phyloP scores from a whole-genome alignment of 2,113 vertebrate species.

The Stigmatopora nigra region DNA sequence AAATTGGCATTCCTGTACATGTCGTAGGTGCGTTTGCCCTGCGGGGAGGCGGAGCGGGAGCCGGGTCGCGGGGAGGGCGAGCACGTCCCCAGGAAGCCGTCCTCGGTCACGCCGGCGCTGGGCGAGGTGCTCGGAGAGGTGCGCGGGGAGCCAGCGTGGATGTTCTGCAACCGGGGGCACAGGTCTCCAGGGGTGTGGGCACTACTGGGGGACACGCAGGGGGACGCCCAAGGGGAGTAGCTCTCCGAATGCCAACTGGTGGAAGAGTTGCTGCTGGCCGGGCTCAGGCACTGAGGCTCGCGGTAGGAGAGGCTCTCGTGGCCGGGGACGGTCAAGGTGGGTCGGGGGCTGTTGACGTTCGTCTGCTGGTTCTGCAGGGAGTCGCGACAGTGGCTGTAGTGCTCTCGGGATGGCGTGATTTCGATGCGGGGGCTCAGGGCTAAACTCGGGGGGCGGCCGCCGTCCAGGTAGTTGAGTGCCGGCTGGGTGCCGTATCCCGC shows the following conservation, averaged over 20 bases:
- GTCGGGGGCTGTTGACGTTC: constrained; percentile 77
- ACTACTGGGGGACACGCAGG: constrained; percentile 94
- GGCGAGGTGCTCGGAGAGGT: constrained; percentile 90
- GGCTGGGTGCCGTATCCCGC: constrained; percentile 81
- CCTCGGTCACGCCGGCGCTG: constrained; percentile 80
- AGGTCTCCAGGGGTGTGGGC: constrained; percentile 83
- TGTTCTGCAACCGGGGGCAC: constrained; percentile 91
- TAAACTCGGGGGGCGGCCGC: constrained; percentile 70
- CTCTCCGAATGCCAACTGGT: constrained; percentile 98
- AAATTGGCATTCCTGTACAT: constrained; percentile 77
- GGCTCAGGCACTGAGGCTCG: constrained; percentile 95
- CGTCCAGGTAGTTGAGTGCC: constrained; percentile 77
- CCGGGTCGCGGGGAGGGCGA: constrained; percentile 85
- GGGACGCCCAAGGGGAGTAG: constrained; percentile 89
- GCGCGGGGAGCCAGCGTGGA: constrained; percentile 93
- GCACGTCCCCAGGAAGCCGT: constrained; percentile 79
- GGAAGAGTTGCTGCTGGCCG: constrained; percentile 96
- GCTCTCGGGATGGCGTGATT: constrained; percentile 95
- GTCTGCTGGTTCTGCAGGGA: constrained; percentile 80
- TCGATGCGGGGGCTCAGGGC: constrained; percentile 92
- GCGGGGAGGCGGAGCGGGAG: constrained; percentile 90
- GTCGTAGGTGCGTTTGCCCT: constrained; percentile 93
- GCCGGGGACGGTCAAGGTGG: constrained; percentile 90
- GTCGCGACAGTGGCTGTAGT: constrained; percentile 83
- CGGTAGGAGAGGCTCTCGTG: constrained; percentile 82